Evolutionary conservation across 2,797 vertebrate species (phyloP), one percentile per base, ranked within the genome.

Genomic region (Phalloptychus januarius): DNA sequence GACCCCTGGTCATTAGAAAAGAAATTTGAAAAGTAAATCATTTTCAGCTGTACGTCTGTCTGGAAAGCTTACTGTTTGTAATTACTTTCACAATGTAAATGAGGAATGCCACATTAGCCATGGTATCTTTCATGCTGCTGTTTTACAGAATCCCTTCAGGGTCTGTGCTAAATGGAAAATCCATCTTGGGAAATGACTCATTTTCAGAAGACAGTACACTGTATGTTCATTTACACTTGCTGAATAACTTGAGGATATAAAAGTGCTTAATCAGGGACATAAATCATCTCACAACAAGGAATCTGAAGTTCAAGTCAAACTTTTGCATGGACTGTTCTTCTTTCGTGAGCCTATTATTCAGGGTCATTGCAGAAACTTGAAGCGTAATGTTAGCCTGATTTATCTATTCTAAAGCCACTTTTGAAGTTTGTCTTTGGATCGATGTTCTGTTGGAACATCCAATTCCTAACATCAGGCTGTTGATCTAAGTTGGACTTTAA

Each of bases 201-300:
- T 40, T 25, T 69, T 18, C 36, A 33, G n/a, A 31, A 67, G 31
- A 74, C 58, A 78, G 45, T n/a, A 36, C 40, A 36, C 28, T 69
- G 42, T n/a, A 75, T 74, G 40, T 72, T 81, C 42, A 45, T 44
- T 42, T 58, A 82, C 36, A 73, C 71, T 50, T 31, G 28, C 70
- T 74, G 63, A 25, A 13, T 70, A 28, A 25, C 25, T 28, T 44
- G 25, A 13, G 40, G 67, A 42, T 42, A 69, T 25, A 13, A 69
- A 25, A 65, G 4, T 15, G 38, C 2, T 16, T n/a, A 44, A 70
- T 11, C 20, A 38, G 40, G 45, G 71, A 71, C 70, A 69, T 38
- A 74, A 58, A 44, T 40, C 67, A 50, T 42, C 76, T 23, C 36
- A 42, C 28, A 61, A 76, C 56, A 81, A 20, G 44, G 10, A 54